phyloP scores from a whole-genome alignment of 1,140 invertebrate species.

The Zaprionus ghesquierei region DNA sequence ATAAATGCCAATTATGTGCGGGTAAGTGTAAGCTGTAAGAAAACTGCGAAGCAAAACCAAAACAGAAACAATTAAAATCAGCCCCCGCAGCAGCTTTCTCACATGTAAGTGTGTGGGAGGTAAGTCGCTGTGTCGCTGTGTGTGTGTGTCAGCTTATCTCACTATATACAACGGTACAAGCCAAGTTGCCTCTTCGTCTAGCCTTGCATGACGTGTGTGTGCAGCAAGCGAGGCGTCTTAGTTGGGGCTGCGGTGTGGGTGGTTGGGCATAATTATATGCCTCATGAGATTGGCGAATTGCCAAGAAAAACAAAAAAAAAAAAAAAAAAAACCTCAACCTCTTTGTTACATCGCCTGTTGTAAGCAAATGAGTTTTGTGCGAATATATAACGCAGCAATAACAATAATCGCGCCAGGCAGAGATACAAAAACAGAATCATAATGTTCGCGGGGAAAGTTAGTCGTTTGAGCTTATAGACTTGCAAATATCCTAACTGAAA shows the following conservation, averaged over 20 bases:
- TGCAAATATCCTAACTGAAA: neutral
- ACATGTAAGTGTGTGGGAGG: constrained; percentile 4
- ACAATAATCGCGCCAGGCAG: neutral
- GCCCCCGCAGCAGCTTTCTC: constrained; percentile 28
- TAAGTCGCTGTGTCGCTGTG: neutral
- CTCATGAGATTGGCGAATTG: constrained; percentile 46
- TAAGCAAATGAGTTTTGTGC: constrained; percentile 41
- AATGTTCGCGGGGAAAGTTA: constrained; percentile 9
- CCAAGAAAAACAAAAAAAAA: constrained; percentile 37
- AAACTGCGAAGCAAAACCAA: constrained; percentile 25
- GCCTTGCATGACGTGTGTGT: constrained; percentile 43
- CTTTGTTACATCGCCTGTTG: constrained; percentile 44
- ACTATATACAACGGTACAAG: constrained; percentile 27
- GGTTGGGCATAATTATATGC: constrained; percentile 29
- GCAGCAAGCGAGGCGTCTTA: neutral
- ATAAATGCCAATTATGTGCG: constrained; percentile 96
- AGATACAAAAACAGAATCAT: neutral
- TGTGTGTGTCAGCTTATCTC: neutral
- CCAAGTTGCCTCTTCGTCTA: constrained; percentile 23
- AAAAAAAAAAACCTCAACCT: constrained; percentile 38
- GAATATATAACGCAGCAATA: constrained; percentile 5
- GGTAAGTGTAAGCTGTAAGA: constrained; percentile 85
- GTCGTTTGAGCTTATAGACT: neutral
- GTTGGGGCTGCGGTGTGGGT: neutral
- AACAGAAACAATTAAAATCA: constrained; percentile 30